Evolutionary conservation across 2,888 invertebrate genomes (phyloP).

Genomic region (Nemapogon koenigi): DNA sequence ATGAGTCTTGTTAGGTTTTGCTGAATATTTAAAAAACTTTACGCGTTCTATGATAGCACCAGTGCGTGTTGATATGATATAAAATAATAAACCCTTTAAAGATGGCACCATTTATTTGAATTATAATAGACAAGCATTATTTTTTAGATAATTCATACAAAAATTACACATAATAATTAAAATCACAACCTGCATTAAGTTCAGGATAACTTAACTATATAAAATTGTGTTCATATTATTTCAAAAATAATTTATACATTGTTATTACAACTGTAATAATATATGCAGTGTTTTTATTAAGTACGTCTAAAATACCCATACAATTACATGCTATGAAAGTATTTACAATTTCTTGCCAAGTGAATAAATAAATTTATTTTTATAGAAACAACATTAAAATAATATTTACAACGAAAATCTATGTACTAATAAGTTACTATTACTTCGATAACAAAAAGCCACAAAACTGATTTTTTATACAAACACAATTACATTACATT

Average conservation of each 20-base stretch:
- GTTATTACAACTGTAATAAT: background rate
- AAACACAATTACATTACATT: too few species aligned
- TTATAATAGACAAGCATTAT: slow-evolving; percentile 3
- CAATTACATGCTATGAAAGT: background rate
- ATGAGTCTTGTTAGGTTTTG: too few species aligned
- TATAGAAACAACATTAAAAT: too few species aligned
- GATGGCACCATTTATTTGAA: slow-evolving; percentile 53
- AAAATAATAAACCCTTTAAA: slow-evolving; percentile 23
- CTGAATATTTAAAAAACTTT: too few species aligned
- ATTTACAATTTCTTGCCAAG: background rate
- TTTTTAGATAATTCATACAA: too few species aligned
- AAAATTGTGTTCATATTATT: background rate
- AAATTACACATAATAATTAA: slow-evolving; percentile 25
- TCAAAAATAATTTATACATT: background rate
- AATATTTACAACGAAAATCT: too few species aligned
- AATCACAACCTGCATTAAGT: slow-evolving; percentile 48
- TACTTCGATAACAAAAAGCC: too few species aligned
- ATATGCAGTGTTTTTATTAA: background rate
- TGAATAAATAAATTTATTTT: background rate
- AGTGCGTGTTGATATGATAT: too few species aligned
- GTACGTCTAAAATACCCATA: background rate
- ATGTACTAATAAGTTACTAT: too few species aligned
- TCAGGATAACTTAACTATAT: slow-evolving; percentile 21
- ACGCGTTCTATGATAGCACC: too few species aligned
- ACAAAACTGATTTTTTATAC: too few species aligned